phyloP scores from a whole-genome alignment of 35 echinoderm and acorn worm species.

The Heliocidaris tuberculata region DNA sequence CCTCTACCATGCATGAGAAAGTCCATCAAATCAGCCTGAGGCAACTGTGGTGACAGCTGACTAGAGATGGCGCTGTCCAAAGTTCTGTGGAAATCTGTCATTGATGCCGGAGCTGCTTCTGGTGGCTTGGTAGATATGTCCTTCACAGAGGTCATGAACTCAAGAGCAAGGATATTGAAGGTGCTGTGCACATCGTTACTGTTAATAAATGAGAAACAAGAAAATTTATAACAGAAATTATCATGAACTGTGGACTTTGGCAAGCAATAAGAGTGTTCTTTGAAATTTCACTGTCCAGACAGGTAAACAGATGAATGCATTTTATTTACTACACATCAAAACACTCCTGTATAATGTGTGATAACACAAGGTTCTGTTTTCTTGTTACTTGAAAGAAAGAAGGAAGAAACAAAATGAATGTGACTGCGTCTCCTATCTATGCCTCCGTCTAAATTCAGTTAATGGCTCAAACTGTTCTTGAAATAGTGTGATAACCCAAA shows the following conservation, averaged over 20 bases:
- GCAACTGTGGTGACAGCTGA: background rate
- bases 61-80: conserved; percentile 14
- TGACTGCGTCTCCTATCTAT: too few species aligned
- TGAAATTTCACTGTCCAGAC: too few species aligned
- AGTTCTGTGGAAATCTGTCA: background rate
- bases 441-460: too few species aligned
- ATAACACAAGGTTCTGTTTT: too few species aligned
- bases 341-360: too few species aligned
- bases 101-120: background rate
- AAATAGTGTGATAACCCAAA: too few species aligned
- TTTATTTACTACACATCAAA: too few species aligned
- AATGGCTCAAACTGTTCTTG: too few species aligned
- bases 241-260: background rate
- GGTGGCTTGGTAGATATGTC: conserved; percentile 44
- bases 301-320: too few species aligned
- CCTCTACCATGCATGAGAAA: conserved; percentile 86
- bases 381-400: too few species aligned
- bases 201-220: background rate
- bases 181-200: conserved; percentile 93
- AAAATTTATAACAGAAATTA: background rate
- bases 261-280: too few species aligned
- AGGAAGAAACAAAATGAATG: too few species aligned
- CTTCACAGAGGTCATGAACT: conserved; percentile 89
- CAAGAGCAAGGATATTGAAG: conserved; percentile 79
- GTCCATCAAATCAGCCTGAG: conserved; percentile 56